Evolutionary conservation across 2,888 invertebrate genomes (phyloP).

Genomic region (Drosophila incognita): DNA sequence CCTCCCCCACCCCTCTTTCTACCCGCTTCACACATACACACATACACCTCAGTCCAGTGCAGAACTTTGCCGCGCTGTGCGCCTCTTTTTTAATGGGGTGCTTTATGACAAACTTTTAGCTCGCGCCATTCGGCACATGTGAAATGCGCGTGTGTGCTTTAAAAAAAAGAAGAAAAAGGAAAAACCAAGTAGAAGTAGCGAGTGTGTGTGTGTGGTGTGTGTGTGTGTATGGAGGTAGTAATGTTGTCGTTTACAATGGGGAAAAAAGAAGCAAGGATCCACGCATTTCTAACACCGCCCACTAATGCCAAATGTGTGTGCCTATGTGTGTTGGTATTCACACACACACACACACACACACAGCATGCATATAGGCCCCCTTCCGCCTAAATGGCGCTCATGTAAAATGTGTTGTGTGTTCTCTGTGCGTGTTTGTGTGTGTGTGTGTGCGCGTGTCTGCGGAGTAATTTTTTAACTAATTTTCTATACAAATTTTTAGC

Average conservation of each 20-base stretch:
- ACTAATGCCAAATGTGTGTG: constrained; percentile 80
- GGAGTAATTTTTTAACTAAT: constrained; percentile 84
- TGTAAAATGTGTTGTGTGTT: constrained; percentile 42
- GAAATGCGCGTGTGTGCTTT: constrained; percentile 10
- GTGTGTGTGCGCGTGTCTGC: constrained; percentile 70
- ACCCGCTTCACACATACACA: neutral
- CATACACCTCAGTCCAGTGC: constrained; percentile 3
- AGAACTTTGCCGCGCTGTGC: constrained; percentile 38
- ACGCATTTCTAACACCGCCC: constrained; percentile 85
- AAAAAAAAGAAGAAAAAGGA: neutral
- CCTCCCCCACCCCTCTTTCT: neutral
- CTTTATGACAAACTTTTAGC: constrained; percentile 82
- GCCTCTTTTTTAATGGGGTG: constrained; percentile 81
- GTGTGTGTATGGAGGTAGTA: constrained; percentile 40
- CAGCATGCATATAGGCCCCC: constrained; percentile 19
- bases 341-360: constrained; percentile 5
- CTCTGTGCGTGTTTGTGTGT: constrained; percentile 9
- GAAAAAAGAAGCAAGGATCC: constrained; percentile 34
- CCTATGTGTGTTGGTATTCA: constrained; percentile 24
- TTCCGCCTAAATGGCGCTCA: constrained; percentile 22
- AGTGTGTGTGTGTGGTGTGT: constrained; percentile 17
- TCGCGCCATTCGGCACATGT: constrained; percentile 70
- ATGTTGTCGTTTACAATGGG: constrained; percentile 35
- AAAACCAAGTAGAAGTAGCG: neutral
- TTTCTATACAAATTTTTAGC: constrained; percentile 84